Conservation (phyloP, 2,888 invertebrate species). For the Branchipolynoe longqiensis region DNA sequence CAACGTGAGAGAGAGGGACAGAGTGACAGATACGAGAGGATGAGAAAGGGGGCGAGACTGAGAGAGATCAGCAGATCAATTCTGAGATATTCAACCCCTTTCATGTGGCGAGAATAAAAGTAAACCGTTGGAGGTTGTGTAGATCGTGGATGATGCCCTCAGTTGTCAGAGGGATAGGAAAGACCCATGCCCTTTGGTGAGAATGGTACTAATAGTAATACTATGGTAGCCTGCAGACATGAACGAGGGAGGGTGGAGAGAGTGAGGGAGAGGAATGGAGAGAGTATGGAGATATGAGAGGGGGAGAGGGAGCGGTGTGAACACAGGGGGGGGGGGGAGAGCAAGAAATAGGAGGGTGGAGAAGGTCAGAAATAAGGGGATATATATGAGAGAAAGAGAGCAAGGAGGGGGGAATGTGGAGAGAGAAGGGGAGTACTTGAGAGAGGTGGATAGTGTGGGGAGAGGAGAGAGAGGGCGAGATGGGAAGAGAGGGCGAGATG, state of each 20-base stretch:
- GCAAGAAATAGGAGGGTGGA: neutral
- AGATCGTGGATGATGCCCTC: neutral
- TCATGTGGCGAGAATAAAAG: conserved; percentile 5
- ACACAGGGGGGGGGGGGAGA: neutral
- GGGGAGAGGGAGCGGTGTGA: neutral
- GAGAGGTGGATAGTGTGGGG: neutral
- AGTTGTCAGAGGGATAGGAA: neutral
- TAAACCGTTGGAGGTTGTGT: neutral
- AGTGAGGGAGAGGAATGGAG: neutral
- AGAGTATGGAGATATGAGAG: neutral
- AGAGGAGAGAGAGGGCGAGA: neutral
- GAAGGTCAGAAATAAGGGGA: neutral
- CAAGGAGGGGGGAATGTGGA: neutral
- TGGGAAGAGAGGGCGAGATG: neutral
- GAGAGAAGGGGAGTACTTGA: neutral
- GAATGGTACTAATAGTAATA: too few species aligned
- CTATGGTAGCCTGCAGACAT: neutral
- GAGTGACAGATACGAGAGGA: neutral
- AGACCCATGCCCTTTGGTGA: too few species aligned
- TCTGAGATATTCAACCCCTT: neutral
- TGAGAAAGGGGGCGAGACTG: neutral
- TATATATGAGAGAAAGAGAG: too few species aligned
- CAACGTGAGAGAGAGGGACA: too few species aligned
- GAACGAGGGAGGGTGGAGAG: neutral
- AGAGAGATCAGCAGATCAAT: neutral